These are phyloP conservation scores for Fragum whitleyi DNA, from an alignment of 2,888 invertebrate genomes.

Conservation along the genomic window DNA sequence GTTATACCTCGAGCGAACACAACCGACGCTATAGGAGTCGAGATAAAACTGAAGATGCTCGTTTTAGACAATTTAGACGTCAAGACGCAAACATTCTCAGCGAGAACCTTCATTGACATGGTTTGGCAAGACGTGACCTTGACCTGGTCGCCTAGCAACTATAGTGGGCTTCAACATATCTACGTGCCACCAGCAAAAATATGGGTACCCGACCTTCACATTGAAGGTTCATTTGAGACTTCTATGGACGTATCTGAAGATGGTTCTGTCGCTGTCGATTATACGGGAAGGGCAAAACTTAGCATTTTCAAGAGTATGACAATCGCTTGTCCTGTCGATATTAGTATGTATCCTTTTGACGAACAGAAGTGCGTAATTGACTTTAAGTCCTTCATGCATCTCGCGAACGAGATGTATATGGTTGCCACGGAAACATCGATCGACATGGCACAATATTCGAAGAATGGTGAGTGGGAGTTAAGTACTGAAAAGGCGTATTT, in stretches of 20 bases:
- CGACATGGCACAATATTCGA: conserved; percentile 4
- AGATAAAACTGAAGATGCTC: conserved; percentile 48
- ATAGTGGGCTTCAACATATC: conserved; percentile 39
- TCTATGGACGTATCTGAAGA: conserved; percentile 19
- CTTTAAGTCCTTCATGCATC: conserved; percentile 23
- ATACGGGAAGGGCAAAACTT: conserved; percentile 37
- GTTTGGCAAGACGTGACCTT: conserved; percentile 59
- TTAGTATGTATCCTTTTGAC: conserved; percentile 64
- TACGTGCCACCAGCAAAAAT: conserved; percentile 46
- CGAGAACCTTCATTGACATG: conserved; percentile 54
- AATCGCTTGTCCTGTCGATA: conserved; percentile 46
- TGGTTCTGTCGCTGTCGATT: conserved; percentile 34
- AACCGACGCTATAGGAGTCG: conserved; percentile 36
- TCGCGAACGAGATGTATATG: conserved; percentile 22
- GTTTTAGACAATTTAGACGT: conserved; percentile 61
- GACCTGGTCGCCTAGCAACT: conserved; percentile 44
- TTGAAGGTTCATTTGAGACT: conserved; percentile 32
- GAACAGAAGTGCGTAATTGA: conserved; percentile 56
- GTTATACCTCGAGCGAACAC: conserved; percentile 38
- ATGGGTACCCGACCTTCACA: conserved; percentile 58
- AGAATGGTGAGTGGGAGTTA: conserved; percentile 48
- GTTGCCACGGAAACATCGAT: conserved; percentile 12
- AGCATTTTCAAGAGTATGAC: conserved; percentile 49
- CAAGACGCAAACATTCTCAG: conserved; percentile 54
- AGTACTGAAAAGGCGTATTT: conserved; percentile 1